Evolutionary conservation across 2,113 vertebrate species (phyloP).

Genomic region (Suricata suricatta): DNA sequence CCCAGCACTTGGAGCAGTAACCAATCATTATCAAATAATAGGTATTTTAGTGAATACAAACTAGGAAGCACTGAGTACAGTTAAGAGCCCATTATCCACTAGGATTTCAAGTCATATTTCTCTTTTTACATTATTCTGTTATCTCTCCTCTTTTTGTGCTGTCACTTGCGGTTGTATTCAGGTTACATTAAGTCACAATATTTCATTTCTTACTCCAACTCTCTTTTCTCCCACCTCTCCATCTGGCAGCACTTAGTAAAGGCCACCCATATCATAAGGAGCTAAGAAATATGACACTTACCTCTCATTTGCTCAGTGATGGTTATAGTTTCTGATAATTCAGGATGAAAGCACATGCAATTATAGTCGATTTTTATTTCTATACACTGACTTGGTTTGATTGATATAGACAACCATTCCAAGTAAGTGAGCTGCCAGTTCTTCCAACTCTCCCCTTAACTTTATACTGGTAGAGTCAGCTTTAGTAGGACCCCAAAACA

Average conservation of each 20-base stretch:
- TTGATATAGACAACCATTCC: not conserved
- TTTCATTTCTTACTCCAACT: not conserved
- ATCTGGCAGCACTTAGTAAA: not conserved
- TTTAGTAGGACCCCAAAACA: not conserved
- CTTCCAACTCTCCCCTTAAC: not conserved
- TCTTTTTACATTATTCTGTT: not conserved
- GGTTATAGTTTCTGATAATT: not conserved
- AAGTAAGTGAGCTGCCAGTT: not conserved
- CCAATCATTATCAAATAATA: not conserved
- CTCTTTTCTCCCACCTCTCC: not conserved
- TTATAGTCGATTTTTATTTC: not conserved
- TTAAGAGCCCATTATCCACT: not conserved
- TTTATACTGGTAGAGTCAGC: not conserved
- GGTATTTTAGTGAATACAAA: not conserved
- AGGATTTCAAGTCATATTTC: not conserved
- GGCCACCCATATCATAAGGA: not conserved
- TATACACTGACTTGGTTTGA: not conserved
- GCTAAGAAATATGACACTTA: not conserved
- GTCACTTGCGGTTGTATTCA: not conserved
- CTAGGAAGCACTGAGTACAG: not conserved
- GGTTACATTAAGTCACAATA: not conserved
- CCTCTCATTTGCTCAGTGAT: not conserved
- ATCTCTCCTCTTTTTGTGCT: not conserved
- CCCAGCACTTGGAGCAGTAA: not conserved
- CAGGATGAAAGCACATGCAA: not conserved